Base-by-base conservation (phyloP, 2,113 vertebrate genomes). In the Benitochromis conjunctus region DNA sequence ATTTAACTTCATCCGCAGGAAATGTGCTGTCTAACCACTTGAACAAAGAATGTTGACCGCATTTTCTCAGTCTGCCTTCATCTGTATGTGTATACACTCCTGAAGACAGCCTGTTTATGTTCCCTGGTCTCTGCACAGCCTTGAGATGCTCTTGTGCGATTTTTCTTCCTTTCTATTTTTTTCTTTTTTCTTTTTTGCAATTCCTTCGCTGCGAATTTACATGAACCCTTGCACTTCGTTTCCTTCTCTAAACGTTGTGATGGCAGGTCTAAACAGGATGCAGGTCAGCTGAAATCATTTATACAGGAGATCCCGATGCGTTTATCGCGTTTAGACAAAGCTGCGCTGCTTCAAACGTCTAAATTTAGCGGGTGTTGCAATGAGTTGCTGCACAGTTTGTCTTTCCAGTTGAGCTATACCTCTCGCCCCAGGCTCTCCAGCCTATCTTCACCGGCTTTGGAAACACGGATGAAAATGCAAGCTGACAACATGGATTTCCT, bases 251-350 rank as follows among this genome's bases (percentile, higher is more conserved):
- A 93, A 93, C 85, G 92, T 95, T 94, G 89, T 90, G 91, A 92
- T 46, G 55, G 86, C 86, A 46, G 81, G 46, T 85, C 88, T 86
- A 96, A 96, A 95, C 94, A 95, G 94, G 92, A 95, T 89, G 87
- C 85, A 82, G 86, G 71, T 88, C 90, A 34, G 84, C 85, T 82
- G 56, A 41, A 21, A 46, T 81, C 41, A 83, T 94, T 91, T 93
- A 91, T 38, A 21, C 16, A 38, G 46, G 43, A 38, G 78, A 90
- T 60, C 55, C 55, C 48, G 14, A 54, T 80, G 64, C 9, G 21
- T 78, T 34, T 2, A 11, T 31, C 58, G 26, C 86, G 19, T 89
- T 87, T 81, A 76, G 26, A 77, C 56, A 24, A 79, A 54, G 6
- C 41, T 31, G 14, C 7, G 2, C 62, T 29, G 9, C 41, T 71